Base-by-base conservation (phyloP, 2,888 invertebrate species). In the Drosophila lacicola region DNA sequence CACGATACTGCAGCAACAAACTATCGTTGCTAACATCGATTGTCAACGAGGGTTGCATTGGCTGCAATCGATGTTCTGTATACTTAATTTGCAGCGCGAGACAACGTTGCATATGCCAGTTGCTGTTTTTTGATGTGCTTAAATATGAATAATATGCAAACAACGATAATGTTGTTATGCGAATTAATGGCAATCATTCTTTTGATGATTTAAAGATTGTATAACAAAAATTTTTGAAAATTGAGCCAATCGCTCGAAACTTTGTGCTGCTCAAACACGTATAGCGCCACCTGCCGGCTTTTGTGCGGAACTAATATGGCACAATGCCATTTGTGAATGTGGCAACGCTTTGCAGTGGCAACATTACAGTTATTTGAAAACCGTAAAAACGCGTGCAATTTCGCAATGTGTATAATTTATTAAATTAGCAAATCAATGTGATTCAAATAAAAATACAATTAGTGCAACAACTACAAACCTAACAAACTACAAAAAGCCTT, bases 401-500 rank as follows among this genome's bases (percentile, higher is more conserved):
- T 41, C 2, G 39, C 37, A 19, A 37, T 8, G n/a, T 41, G 8
- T 37, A 53, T 51, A 65, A 54, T 74, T 80, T 80, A 82, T 78
- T 66, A 62, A 69, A 47, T 57, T 49, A 51, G 50, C 44, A 81
- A 90, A 90, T 90, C 90, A 90, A 90, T 90, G 79, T 90, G 90
- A 90, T 90, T 89, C 72, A 90, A 64, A 65, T 51, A 54, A 37
- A 17, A 8, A 46, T 62, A 47, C 49, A 42, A 49, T 29, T 45
- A 57, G n/a, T 34, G n/a, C 10, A 61, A 36, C 36, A 13, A 13
- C 49, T 86, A 92, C 51, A 91, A 77, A 29, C 91, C 92, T n/a
- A 91, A 69, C 17, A 91, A 82, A 64, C 90, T 78, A 62, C 91
- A 91, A 69, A 91, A 91, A 44, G 88, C 84, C 21, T 67, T 82